Percentiles rank a stretch among this genome's conserved stretches.
phyloP scores from a whole-genome alignment of 2,888 invertebrate genomes.

The Drosophila pseudotalamancana region DNA sequence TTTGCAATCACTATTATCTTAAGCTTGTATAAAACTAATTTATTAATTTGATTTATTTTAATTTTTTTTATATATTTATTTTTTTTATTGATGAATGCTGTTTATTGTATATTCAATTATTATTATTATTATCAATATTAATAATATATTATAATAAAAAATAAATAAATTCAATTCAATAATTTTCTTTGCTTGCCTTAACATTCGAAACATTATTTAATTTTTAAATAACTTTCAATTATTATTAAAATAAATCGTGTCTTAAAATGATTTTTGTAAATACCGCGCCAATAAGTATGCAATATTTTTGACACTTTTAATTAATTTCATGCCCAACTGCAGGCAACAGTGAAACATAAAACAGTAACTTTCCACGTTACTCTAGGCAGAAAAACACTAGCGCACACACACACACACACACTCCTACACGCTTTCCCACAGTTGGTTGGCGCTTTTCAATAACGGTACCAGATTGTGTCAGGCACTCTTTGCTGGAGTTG shows the following conservation, averaged over 20 bases:
- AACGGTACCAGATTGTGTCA: constrained; percentile 74
- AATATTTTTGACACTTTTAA: constrained; percentile 19
- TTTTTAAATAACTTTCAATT: neutral
- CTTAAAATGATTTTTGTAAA: neutral
- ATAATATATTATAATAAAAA: too few species aligned
- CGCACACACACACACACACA: constrained; percentile 10
- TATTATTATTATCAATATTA: too few species aligned
- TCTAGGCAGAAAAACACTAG: constrained; percentile 3
- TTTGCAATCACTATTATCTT: too few species aligned
- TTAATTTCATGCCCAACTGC: constrained; percentile 29
- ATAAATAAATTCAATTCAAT: too few species aligned
- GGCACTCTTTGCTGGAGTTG: constrained; percentile 42
- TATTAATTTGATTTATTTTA: too few species aligned
- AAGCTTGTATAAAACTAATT: too few species aligned
- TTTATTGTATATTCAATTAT: too few species aligned
- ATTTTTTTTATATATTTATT: too few species aligned
- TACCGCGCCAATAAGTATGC: neutral
- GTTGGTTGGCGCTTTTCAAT: constrained; percentile 65
- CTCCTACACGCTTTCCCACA: constrained; percentile 5
- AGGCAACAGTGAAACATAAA: constrained; percentile 6
- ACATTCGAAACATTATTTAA: too few species aligned
- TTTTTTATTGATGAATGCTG: too few species aligned
- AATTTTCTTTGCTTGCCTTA: too few species aligned
- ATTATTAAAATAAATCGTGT: neutral
- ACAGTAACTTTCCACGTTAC: constrained; percentile 5